Conservation (phyloP, 2,888 invertebrate genomes). For the Athetis lepigone region DNA sequence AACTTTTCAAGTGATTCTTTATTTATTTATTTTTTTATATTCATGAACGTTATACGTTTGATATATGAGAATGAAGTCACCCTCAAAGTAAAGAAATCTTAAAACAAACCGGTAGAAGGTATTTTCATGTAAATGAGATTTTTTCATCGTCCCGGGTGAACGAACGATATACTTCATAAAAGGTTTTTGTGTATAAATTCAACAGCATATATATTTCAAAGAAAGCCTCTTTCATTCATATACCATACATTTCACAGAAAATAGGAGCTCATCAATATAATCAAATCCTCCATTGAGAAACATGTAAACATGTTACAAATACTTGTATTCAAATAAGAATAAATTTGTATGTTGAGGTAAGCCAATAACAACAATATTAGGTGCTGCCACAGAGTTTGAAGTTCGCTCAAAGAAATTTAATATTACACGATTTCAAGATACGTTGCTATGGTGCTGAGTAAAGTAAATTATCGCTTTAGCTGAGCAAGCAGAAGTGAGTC, state of each 20-base stretch:
- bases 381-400: not conserved
- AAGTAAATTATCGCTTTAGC: conserved; percentile 1
- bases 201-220: conserved; percentile 32
- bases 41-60: conserved; percentile 2
- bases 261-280: conserved; percentile 8
- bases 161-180: conserved; percentile 24
- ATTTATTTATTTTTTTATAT: too few relatives aligned
- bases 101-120: not conserved
- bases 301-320: not conserved
- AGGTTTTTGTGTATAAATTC: conserved; percentile 18
- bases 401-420: not conserved
- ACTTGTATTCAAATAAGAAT: conserved; percentile 8
- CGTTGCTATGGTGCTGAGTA: conserved; percentile 1
- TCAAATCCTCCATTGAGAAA: conserved; percentile 36
- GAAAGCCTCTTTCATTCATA: conserved; percentile 18
- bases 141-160: conserved; percentile 23
- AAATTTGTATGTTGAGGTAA: conserved; percentile 11
- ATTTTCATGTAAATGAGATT: conserved; percentile 20
- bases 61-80: not conserved
- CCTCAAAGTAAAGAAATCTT: not conserved
- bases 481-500: conserved; percentile 1
- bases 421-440: conserved; percentile 6
- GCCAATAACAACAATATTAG: not conserved
- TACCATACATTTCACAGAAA: conserved; percentile 17
- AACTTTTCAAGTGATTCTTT: too few relatives aligned